These are phyloP conservation scores for Vesta saturnalis DNA, from an alignment of 2,888 invertebrate genomes.

Conservation along the genomic window DNA sequence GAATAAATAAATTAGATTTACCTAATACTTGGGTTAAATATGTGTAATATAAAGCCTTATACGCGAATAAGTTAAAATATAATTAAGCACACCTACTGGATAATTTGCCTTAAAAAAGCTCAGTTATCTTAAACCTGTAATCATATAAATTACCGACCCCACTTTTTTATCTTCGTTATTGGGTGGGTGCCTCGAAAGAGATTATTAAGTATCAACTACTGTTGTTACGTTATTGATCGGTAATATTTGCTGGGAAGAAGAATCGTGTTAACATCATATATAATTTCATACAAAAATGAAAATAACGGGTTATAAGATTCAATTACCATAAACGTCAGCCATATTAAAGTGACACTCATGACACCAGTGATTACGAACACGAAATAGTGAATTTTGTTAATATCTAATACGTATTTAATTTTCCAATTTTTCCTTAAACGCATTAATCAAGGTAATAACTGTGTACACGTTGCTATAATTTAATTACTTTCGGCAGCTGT, in stretches of 20 bases:
- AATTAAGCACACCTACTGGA: background rate
- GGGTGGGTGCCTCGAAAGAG: constrained; percentile 11
- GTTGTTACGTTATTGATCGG: constrained; percentile 28
- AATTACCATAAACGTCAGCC: constrained; percentile 36
- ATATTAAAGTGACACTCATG: constrained; percentile 40
- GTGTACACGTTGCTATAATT: background rate
- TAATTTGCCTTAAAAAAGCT: background rate
- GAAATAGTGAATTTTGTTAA: constrained; percentile 4
- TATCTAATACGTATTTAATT: background rate
- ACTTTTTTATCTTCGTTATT: constrained; percentile 12
- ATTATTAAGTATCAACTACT: constrained; percentile 23
- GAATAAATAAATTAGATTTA: background rate
- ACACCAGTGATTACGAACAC: constrained; percentile 34
- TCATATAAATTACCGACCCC: constrained; percentile 10
- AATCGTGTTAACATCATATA: constrained; percentile 23
- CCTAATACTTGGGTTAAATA: background rate
- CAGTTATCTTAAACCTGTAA: constrained; percentile 15
- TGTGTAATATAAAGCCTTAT: background rate
- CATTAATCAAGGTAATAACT: background rate
- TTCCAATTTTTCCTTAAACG: background rate
- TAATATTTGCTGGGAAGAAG: constrained; percentile 17
- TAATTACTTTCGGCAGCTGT: constrained; percentile 26
- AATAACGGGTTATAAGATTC: constrained; percentile 37
- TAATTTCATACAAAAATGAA: constrained; percentile 20
- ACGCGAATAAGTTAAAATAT: background rate